phyloP scores from a whole-genome alignment of 2,797 vertebrate genomes.

The Gallirallus australis region DNA sequence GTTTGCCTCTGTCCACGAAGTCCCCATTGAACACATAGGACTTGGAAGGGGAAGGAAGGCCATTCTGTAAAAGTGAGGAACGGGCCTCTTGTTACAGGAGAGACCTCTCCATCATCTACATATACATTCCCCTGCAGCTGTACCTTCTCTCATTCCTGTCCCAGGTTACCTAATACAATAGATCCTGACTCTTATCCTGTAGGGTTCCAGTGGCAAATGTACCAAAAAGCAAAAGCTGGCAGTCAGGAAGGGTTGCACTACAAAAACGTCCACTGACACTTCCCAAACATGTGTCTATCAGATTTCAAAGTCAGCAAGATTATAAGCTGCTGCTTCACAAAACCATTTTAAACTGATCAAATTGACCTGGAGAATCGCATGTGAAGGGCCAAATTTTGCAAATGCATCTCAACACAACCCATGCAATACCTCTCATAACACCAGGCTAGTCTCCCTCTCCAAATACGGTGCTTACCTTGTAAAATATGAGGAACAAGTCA shows the following conservation, averaged over 20 bases:
- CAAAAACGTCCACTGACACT: not conserved
- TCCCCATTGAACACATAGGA: conserved; percentile 94
- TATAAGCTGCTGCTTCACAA: not conserved
- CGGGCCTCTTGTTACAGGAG: not conserved
- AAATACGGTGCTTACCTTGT: conserved; percentile 84
- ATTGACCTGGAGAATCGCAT: not conserved
- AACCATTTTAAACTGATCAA: not conserved
- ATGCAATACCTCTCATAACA: accelerated
- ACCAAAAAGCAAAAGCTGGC: not conserved
- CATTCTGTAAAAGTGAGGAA: conserved; percentile 82
- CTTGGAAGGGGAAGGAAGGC: conserved; percentile 90
- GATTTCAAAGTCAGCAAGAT: not conserved
- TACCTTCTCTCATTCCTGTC: not conserved
- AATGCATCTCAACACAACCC: not conserved
- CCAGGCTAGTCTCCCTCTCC: not conserved
- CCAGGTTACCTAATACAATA: not conserved
- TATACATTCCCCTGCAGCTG: not conserved
- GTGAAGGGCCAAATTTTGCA: not conserved
- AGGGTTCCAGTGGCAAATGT: not conserved
- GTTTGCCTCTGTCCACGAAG: conserved; percentile 92
- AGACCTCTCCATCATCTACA: not conserved
- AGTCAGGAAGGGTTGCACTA: not conserved
- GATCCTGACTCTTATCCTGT: not conserved
- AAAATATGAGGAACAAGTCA: conserved; percentile 93
- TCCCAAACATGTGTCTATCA: accelerated